Conservation (phyloP, 1,140 invertebrate genomes). For the Dreissena rostriformis region DNA sequence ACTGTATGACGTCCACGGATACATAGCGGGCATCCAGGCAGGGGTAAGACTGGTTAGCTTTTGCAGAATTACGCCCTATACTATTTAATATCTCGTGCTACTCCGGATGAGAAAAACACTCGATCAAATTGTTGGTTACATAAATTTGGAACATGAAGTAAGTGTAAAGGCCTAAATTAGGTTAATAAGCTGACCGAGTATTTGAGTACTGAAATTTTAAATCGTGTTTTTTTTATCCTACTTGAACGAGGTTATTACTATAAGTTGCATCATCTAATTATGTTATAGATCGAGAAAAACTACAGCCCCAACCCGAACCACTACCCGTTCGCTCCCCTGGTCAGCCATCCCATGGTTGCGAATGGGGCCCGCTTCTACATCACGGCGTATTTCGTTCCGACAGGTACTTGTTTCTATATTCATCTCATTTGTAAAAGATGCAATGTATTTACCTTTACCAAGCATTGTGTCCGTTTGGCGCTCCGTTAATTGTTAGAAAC, state of each 20-base stretch:
- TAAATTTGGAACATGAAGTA: too few species aligned
- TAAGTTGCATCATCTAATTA: neutral
- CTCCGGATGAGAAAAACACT: too few species aligned
- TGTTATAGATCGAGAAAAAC: slow-evolving; percentile 26
- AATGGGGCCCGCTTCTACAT: slow-evolving; percentile 42
- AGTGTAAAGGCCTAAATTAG: too few species aligned
- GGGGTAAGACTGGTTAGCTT: slow-evolving; percentile 61
- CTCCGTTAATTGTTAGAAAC: neutral
- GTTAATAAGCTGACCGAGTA: too few species aligned
- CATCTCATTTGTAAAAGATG: neutral
- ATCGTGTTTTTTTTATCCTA: too few species aligned
- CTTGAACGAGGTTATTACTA: slow-evolving; percentile 16
- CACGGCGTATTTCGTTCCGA: slow-evolving; percentile 63
- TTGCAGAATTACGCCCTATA: too few species aligned
- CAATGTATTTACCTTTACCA: too few species aligned
- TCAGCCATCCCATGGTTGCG: slow-evolving; percentile 16
- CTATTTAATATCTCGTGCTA: too few species aligned
- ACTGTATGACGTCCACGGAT: slow-evolving; percentile 73
- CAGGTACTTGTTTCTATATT: slow-evolving; percentile 33
- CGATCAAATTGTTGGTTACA: too few species aligned
- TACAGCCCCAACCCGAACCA: slow-evolving; percentile 27
- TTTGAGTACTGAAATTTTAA: too few species aligned
- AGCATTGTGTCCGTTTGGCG: too few species aligned
- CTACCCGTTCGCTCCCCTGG: slow-evolving; percentile 18
- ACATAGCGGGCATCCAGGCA: slow-evolving; percentile 77